A percentile compares a stretch with the other conserved stretches of the same genome.
Evolutionary conservation across 2,113 vertebrate genomes (phyloP).

Genomic region (Chloropsis hardwickii): DNA sequence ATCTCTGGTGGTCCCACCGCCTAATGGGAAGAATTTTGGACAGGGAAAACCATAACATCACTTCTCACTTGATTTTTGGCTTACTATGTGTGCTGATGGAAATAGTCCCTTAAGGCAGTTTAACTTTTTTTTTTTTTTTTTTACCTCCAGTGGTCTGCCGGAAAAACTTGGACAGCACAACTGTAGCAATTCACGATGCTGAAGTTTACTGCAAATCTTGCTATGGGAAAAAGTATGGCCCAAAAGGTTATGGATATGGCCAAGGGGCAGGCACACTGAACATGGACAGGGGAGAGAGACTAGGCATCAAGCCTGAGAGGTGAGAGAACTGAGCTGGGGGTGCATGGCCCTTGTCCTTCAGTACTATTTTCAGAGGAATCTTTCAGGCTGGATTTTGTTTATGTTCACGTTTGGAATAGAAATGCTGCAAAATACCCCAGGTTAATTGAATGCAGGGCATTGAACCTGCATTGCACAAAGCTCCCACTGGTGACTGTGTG

Average conservation of each 20-base stretch:
- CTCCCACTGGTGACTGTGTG: not conserved
- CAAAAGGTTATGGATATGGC: slow-evolving; percentile 91
- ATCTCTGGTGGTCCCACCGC: not conserved
- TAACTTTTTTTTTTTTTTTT: not conserved
- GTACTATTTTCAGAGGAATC: not conserved
- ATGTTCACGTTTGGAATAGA: not conserved
- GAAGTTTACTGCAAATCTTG: slow-evolving; percentile 95
- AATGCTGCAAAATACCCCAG: not conserved
- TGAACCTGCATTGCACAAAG: not conserved
- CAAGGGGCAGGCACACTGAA: slow-evolving; percentile 90
- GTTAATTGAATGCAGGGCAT: not conserved
- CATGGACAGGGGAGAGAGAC: slow-evolving; percentile 91
- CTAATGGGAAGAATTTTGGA: not conserved
- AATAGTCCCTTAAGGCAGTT: not conserved
- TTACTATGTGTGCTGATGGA: not conserved
- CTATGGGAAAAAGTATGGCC: slow-evolving; percentile 93
- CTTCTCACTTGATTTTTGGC: not conserved
- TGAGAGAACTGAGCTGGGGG: slow-evolving; percentile 39
- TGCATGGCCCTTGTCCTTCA: not conserved
- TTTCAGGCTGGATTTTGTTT: not conserved
- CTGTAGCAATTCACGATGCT: slow-evolving; percentile 85
- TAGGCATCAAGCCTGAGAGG: slow-evolving; percentile 92
- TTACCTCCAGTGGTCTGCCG: slow-evolving; percentile 85
- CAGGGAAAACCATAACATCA: not conserved
- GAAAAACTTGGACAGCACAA: slow-evolving; percentile 92